Conservation (phyloP, 2,113 vertebrate genomes). For the Hydropotes inermis region DNA sequence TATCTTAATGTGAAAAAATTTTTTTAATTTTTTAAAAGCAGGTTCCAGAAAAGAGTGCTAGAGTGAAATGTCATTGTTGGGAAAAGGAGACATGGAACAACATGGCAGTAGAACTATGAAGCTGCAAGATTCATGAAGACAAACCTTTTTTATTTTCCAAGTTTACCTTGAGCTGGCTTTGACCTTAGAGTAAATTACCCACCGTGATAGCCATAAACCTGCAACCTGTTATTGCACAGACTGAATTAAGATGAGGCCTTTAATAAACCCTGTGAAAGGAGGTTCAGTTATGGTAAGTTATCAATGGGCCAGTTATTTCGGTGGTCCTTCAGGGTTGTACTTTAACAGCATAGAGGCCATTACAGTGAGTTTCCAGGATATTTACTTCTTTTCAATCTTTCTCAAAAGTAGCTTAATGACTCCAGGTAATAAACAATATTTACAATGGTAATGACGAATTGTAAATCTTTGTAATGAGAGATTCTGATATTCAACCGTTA, state of each 20-base stretch:
- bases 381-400: not conserved
- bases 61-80: not conserved
- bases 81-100: not conserved
- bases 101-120: not conserved
- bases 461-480: not conserved
- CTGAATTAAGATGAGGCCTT: conserved; percentile 44
- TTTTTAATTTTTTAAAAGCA: not conserved
- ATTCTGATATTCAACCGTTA: not conserved
- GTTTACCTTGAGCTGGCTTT: conserved; percentile 35
- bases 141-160: conserved; percentile 17
- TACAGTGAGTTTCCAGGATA: not conserved
- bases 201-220: conserved; percentile 32
- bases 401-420: not conserved
- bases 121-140: not conserved
- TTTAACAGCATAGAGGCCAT: not conserved
- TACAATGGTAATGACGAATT: not conserved
- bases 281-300: not conserved
- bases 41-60: not conserved
- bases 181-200: conserved; percentile 44
- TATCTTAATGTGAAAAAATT: not conserved
- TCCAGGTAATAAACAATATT: not conserved
- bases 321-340: not conserved
- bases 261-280: conserved; percentile 2
- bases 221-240: conserved; percentile 11
- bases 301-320: not conserved